Evolutionary conservation across 2,888 invertebrate genomes (phyloP).

Genomic region (Leptothorax acervorum): DNA sequence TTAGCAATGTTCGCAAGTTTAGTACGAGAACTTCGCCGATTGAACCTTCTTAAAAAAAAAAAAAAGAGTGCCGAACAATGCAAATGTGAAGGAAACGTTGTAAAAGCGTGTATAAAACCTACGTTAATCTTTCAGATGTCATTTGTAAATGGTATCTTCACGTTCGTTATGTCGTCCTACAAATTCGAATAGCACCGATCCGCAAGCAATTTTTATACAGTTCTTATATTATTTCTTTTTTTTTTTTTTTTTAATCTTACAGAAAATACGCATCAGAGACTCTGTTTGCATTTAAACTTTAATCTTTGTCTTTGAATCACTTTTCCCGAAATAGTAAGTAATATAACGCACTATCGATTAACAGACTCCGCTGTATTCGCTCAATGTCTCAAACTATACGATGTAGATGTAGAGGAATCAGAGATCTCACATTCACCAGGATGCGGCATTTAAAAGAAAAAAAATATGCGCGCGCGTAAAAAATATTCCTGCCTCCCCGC

Average conservation of each 20-base stretch:
- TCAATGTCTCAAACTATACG: conserved; percentile 46
- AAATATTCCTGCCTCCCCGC: not conserved
- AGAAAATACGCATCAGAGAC: not conserved
- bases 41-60: conserved; percentile 3
- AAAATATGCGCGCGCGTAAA: not conserved
- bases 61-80: conserved; percentile 30
- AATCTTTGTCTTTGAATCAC: conserved; percentile 26
- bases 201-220: conserved; percentile 12
- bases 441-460: not conserved
- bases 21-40: not conserved
- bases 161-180: conserved; percentile 7
- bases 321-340: conserved; percentile 49
- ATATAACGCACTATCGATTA: conserved; percentile 42
- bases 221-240: not conserved
- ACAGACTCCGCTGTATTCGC: conserved; percentile 46
- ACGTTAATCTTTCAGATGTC: not conserved
- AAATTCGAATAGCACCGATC: not conserved
- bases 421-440: conserved; percentile 32
- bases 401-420: conserved; percentile 44
- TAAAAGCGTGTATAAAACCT: not conserved
- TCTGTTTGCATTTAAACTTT: conserved; percentile 28
- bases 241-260: not conserved
- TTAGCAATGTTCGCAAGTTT: conserved; percentile 17
- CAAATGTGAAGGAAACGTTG: not conserved
- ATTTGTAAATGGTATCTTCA: not conserved